These are phyloP conservation scores for Masticophis lateralis DNA, from an alignment of 2,797 vertebrate species.

Conservation along the genomic window DNA sequence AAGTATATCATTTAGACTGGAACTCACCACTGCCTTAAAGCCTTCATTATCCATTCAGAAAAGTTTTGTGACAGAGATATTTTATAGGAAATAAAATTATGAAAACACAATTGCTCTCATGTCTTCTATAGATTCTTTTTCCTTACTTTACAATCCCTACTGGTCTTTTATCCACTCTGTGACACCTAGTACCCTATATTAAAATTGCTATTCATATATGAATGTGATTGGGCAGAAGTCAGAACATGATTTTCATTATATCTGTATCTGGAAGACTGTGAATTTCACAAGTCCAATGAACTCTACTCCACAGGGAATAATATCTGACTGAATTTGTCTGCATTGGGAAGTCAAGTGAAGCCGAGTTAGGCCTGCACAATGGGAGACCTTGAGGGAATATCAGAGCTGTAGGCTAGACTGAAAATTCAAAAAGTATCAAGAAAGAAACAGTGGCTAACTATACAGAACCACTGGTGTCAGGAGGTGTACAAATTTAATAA, in stretches of 20 bases:
- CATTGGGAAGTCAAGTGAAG: background rate
- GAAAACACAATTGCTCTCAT: background rate
- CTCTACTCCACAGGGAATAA: background rate
- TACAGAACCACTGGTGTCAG: background rate
- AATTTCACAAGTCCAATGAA: background rate
- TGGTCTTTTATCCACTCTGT: background rate
- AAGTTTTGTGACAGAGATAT: background rate
- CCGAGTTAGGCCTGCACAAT: background rate
- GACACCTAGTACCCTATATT: background rate
- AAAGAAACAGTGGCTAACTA: background rate
- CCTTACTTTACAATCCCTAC: background rate
- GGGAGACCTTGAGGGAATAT: background rate
- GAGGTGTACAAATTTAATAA: background rate
- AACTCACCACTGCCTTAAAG: background rate
- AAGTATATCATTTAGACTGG: slow-evolving; percentile 38
- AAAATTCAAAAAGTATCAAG: background rate
- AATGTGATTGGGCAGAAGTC: background rate
- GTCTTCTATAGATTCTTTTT: background rate
- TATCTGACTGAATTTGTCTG: background rate
- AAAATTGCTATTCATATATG: background rate
- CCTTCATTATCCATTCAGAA: background rate
- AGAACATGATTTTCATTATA: background rate
- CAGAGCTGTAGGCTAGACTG: background rate
- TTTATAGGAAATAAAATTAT: background rate
- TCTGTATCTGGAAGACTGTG: background rate